A percentile compares a stretch with the other conserved stretches of the same genome.
Evolutionary conservation across 2,797 vertebrate genomes (phyloP).

Genomic region (Iguana delicatissima): DNA sequence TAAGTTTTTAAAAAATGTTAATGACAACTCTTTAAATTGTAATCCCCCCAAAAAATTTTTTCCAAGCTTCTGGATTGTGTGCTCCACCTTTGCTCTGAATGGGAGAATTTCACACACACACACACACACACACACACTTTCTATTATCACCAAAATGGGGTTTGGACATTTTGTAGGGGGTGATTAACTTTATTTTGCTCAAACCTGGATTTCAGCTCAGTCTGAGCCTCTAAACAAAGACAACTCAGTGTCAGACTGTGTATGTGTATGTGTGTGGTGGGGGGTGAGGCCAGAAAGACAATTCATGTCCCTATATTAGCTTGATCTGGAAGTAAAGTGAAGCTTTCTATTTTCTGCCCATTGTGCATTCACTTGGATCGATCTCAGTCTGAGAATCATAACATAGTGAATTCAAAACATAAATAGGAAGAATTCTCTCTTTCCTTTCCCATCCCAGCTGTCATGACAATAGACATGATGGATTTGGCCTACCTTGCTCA

Average conservation of each 20-base stretch:
- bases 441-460: constrained; percentile 21
- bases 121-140: no score
- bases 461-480: constrained; percentile 59
- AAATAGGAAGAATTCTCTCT: constrained; percentile 36
- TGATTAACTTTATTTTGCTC: background rate
- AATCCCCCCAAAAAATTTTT: background rate
- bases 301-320: constrained; percentile 30
- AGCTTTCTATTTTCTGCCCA: constrained; percentile 5
- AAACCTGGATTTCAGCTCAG: background rate
- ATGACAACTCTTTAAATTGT: no score
- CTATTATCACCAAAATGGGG: background rate
- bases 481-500: constrained; percentile 59
- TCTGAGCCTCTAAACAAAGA: background rate
- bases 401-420: constrained; percentile 22
- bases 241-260: background rate
- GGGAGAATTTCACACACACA: background rate
- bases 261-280: no score
- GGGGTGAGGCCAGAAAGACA: background rate
- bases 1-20: no score
- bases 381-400: background rate
- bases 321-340: constrained; percentile 30
- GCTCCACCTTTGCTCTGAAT: background rate
- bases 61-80: background rate
- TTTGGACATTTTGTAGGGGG: background rate
- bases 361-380: constrained; percentile 18